Evolutionary conservation across 2,888 invertebrate genomes (phyloP).

Genomic region (Euzophera pinguis): DNA sequence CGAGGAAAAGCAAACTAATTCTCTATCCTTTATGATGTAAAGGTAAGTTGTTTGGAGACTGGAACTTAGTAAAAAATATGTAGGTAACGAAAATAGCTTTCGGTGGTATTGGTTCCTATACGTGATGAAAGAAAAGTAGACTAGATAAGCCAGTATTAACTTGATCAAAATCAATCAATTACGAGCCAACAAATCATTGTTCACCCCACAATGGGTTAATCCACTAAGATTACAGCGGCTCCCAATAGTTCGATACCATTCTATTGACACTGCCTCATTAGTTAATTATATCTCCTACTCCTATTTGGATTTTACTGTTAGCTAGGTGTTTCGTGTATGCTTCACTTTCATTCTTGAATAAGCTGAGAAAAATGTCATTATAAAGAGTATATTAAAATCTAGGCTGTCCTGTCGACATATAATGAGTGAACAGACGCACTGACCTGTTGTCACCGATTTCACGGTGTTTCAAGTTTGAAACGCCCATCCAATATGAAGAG

Average conservation of each 20-base stretch:
- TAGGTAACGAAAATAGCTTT: too few species aligned
- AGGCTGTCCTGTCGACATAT: conserved; percentile 23
- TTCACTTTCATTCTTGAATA: not conserved
- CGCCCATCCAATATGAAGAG: conserved; percentile 23
- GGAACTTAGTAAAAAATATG: too few species aligned
- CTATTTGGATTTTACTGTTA: too few species aligned
- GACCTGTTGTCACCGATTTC: conserved; percentile 66
- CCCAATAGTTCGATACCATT: not conserved
- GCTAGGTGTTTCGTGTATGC: not conserved
- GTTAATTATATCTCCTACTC: not conserved
- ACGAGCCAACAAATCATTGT: not conserved
- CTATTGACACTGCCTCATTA: not conserved
- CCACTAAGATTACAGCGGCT: not conserved
- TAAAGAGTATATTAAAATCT: conserved; percentile 18
- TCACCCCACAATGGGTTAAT: not conserved
- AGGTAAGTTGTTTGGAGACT: too few species aligned
- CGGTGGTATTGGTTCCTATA: too few species aligned
- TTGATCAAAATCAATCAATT: not conserved
- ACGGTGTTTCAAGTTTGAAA: conserved; percentile 59
- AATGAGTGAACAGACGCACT: conserved; percentile 53
- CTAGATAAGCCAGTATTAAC: not conserved
- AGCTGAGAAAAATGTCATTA: not conserved
- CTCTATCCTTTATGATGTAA: not conserved
- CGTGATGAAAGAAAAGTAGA: not conserved
- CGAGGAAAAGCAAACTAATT: not conserved